These are phyloP conservation scores for Arizona elegans DNA, from an alignment of 2,113 vertebrate species.

Conservation along the genomic window DNA sequence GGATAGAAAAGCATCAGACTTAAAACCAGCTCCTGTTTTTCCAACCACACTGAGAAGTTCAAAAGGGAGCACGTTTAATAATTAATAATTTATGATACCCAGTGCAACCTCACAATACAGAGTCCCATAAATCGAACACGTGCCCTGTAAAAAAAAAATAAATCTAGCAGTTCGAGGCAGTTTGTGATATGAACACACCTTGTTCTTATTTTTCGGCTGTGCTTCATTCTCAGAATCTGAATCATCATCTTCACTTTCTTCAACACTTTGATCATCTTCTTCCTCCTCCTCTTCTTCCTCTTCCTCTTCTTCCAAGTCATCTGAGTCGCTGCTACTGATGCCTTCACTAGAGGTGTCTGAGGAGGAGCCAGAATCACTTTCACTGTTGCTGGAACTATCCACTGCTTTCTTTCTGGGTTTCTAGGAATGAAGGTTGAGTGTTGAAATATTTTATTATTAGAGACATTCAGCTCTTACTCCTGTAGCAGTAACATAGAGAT, in stretches of 20 bases:
- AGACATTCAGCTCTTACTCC: background rate
- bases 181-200: conserved; percentile 63
- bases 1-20: background rate
- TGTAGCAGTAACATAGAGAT: background rate
- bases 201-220: conserved; percentile 74
- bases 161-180: background rate
- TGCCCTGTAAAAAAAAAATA: background rate
- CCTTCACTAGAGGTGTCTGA: conserved; percentile 88
- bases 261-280: conserved; percentile 79
- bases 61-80: background rate
- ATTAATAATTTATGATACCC: background rate
- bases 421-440: conserved; percentile 54
- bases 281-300: conserved; percentile 81
- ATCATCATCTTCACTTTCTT: conserved; percentile 84
- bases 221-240: conserved; percentile 83
- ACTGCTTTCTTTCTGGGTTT: conserved; percentile 80
- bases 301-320: conserved; percentile 89
- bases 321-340: conserved; percentile 86
- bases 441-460: conserved; percentile 21
- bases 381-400: conserved; percentile 86
- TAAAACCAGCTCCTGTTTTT: background rate
- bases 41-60: background rate
- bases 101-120: background rate
- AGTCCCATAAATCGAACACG: background rate
- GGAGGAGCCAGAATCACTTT: conserved; percentile 87